Percentiles rank a stretch among this genome's conserved stretches.
Evolutionary conservation across 2,113 vertebrate species (phyloP).

Genomic region (Tor tambroides): DNA sequence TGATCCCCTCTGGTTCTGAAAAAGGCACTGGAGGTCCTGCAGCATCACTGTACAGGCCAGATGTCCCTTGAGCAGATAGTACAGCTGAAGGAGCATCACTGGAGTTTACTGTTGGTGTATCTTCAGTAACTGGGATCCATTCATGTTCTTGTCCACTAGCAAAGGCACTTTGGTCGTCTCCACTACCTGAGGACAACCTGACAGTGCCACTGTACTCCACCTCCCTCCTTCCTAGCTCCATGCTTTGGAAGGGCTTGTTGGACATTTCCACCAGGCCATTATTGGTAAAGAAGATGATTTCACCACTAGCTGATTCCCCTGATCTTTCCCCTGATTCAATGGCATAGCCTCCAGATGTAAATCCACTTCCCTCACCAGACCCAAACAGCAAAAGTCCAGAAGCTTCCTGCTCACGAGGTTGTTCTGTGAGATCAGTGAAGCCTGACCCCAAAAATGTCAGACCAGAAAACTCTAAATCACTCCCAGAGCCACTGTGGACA

Average conservation of each 20-base stretch:
- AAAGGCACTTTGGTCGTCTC: slow-evolving; percentile 52
- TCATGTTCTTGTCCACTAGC: slow-evolving; percentile 61
- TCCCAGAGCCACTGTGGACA: slow-evolving; percentile 69
- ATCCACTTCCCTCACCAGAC: slow-evolving; percentile 69
- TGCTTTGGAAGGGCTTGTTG: slow-evolving; percentile 68
- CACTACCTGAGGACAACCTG: slow-evolving; percentile 66
- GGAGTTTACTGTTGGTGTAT: slow-evolving; percentile 61
- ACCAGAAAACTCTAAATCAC: slow-evolving; percentile 73
- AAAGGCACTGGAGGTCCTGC: slow-evolving; percentile 65
- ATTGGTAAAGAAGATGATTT: slow-evolving; percentile 74
- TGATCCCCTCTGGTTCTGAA: slow-evolving; percentile 58
- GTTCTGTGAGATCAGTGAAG: slow-evolving; percentile 75
- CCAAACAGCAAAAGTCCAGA: slow-evolving; percentile 76
- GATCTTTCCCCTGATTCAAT: slow-evolving; percentile 72
- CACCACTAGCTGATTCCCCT: slow-evolving; percentile 73
- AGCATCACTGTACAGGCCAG: slow-evolving; percentile 63
- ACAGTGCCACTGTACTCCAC: slow-evolving; percentile 68
- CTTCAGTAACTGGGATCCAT: slow-evolving; percentile 18
- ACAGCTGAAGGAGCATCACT: slow-evolving; percentile 65
- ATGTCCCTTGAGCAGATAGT: slow-evolving; percentile 65
- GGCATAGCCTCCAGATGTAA: slow-evolving; percentile 74
- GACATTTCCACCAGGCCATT: slow-evolving; percentile 73
- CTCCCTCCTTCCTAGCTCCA: slow-evolving; percentile 77
- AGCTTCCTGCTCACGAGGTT: slow-evolving; percentile 78
- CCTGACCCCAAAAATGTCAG: slow-evolving; percentile 80